Conservation (phyloP, 2,888 invertebrate genomes). For the Ormyrus thymus region DNA sequence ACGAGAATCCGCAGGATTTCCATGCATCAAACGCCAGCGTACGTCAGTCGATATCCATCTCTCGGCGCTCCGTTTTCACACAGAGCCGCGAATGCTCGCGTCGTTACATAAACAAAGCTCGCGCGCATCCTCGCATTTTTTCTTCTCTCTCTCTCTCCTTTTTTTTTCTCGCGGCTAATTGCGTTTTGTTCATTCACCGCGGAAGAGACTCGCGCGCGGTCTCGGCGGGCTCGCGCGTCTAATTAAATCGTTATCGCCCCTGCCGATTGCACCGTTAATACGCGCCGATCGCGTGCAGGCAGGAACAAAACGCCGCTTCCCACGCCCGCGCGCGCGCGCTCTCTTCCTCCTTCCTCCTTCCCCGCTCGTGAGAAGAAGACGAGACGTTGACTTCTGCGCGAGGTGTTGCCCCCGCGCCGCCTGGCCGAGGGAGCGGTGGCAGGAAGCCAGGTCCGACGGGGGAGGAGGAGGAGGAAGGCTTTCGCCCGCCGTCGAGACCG, state of each 20-base stretch:
- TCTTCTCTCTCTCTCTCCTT: background rate
- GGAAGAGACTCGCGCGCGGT: slow-evolving; percentile 7
- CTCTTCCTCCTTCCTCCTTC: slow-evolving; percentile 15
- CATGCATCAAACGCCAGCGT: too few relatives aligned
- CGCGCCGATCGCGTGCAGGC: slow-evolving; percentile 1
- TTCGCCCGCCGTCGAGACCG: too few relatives aligned
- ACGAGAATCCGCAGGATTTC: too few relatives aligned
- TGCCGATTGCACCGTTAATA: slow-evolving; percentile 43
- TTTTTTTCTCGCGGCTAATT: slow-evolving; percentile 11
- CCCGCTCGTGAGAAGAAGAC: too few relatives aligned
- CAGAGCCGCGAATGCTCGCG: too few relatives aligned
- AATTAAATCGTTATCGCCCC: slow-evolving; percentile 49
- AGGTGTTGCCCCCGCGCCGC: too few relatives aligned
- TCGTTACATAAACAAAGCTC: slow-evolving; percentile 18
- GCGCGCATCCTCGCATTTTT: background rate
- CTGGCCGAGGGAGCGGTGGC: too few relatives aligned
- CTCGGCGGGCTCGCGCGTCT: slow-evolving; percentile 5
- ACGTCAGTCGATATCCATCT: too few relatives aligned
- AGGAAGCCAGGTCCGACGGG: too few relatives aligned
- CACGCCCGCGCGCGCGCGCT: slow-evolving; percentile 14
- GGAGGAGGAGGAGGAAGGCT: too few relatives aligned
- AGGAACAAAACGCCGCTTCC: slow-evolving; percentile 31
- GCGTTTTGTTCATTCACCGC: background rate
- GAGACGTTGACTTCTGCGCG: too few relatives aligned
- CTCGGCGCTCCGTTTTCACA: too few relatives aligned